Evolutionary conservation across 2,797 vertebrate genomes (phyloP).

Genomic region (Natrix natrix): DNA sequence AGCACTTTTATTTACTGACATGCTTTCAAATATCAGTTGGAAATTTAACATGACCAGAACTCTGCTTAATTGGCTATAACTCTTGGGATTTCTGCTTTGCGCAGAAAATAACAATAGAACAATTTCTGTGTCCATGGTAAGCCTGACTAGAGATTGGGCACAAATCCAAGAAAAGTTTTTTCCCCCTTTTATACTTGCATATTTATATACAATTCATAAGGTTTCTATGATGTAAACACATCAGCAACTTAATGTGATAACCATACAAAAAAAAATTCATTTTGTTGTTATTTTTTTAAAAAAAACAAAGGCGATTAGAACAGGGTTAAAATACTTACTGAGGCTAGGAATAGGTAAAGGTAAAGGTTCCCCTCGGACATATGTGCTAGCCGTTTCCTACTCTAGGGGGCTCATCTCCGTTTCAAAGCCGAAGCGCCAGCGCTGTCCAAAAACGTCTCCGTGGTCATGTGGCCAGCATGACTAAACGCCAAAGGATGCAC

Average conservation of each 20-base stretch:
- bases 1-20: neutral
- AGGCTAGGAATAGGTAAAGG: neutral
- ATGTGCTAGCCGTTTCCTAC: too few relatives aligned
- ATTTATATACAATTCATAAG: neutral
- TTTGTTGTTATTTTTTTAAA: neutral
- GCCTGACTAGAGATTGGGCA: neutral
- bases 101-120: constrained; percentile 8
- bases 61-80: constrained; percentile 16
- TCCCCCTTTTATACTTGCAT: neutral
- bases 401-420: too few relatives aligned
- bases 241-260: neutral
- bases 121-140: neutral
- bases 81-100: constrained; percentile 22
- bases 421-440: too few relatives aligned
- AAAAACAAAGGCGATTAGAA: neutral
- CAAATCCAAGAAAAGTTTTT: constrained; percentile 15
- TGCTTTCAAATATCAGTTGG: constrained; percentile 20
- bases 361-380: too few relatives aligned
- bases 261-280: neutral
- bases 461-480: too few relatives aligned
- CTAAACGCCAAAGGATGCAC: too few relatives aligned
- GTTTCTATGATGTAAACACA: constrained; percentile 8
- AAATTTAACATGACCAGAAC: constrained; percentile 24
- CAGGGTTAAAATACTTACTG: constrained; percentile 13
- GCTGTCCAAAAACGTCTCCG: too few relatives aligned